phyloP scores from a whole-genome alignment of 2,888 invertebrate species.

The Cepaea hortensis region DNA sequence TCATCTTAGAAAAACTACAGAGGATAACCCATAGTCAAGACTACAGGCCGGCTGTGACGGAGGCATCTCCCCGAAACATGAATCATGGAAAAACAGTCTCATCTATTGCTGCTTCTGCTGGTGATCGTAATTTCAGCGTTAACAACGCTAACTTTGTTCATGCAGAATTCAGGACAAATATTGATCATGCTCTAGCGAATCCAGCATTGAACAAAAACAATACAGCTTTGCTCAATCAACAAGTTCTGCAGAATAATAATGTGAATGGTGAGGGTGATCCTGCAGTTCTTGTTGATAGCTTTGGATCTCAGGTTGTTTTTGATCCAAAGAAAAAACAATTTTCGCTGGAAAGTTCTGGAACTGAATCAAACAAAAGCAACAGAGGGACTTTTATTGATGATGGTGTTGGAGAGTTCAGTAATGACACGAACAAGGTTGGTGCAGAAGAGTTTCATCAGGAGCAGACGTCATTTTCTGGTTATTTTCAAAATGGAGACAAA shows the following conservation, averaged over 20 bases:
- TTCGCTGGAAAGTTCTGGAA: background rate
- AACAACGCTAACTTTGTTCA: conserved; percentile 25
- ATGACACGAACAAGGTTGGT: background rate
- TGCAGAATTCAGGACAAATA: background rate
- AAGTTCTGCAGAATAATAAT: background rate
- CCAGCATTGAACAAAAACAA: conserved; percentile 36
- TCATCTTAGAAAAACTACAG: conserved; percentile 27
- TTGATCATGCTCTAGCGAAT: background rate
- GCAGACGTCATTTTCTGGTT: background rate
- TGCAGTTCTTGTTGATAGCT: conserved; percentile 6
- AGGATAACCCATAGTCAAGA: conserved; percentile 9
- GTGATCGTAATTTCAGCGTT: background rate
- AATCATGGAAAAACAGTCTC: background rate
- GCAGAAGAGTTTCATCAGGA: background rate
- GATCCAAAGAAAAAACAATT: conserved; percentile 31
- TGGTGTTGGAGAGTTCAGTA: background rate
- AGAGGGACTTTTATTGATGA: background rate
- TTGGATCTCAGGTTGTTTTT: conserved; percentile 31
- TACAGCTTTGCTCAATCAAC: conserved; percentile 18
- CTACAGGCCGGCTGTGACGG: no score
- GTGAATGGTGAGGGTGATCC: background rate
- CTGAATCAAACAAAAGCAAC: background rate
- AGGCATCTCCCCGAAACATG: background rate
- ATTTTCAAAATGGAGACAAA: background rate
- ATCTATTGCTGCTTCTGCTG: background rate